A percentile compares a stretch with the other conserved stretches of the same genome.
Conservation (phyloP, 2,888 invertebrate species). For the Cheilosia pagana region DNA sequence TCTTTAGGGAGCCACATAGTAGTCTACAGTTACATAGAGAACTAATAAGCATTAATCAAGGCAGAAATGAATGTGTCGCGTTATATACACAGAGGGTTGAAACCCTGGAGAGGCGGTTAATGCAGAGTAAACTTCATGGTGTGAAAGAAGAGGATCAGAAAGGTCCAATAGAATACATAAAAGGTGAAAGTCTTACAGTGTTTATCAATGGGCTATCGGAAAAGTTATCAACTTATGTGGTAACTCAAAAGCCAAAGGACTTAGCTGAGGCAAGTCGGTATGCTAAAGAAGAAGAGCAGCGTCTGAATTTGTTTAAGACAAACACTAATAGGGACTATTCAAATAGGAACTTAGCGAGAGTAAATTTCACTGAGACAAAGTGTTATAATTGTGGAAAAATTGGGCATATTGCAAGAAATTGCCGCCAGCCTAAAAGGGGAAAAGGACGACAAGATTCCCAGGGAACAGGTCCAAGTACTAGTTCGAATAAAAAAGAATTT, state of each 20-base stretch:
- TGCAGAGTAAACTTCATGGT: constrained; percentile 1
- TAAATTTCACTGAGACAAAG: constrained; percentile 5
- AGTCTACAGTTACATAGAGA: no score
- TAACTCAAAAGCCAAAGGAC: constrained; percentile 5
- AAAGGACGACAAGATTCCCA: not conserved
- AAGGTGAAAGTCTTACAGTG: constrained; percentile 1
- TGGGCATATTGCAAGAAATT: not conserved
- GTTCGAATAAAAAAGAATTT: constrained; percentile 3
- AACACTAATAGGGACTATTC: constrained; percentile 1
- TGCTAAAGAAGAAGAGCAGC: constrained; percentile 14
- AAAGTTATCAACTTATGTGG: constrained; percentile 2
- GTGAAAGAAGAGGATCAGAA: constrained; percentile 6
- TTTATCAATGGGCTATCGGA: constrained; percentile 9
- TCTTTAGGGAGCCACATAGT: no score
- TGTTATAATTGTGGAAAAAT: constrained; percentile 4
- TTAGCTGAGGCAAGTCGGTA: constrained; percentile 13
- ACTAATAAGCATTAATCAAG: not conserved
- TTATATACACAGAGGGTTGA: constrained; percentile 8
- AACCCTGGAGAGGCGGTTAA: not conserved
- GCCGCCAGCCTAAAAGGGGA: not conserved
- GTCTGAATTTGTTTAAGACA: not conserved
- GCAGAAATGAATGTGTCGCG: not conserved
- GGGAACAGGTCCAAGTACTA: not conserved
- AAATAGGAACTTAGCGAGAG: not conserved
- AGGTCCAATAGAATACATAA: constrained; percentile 6